Conservation (phyloP, 2,888 invertebrate genomes). For the Terebella lapidaria region DNA sequence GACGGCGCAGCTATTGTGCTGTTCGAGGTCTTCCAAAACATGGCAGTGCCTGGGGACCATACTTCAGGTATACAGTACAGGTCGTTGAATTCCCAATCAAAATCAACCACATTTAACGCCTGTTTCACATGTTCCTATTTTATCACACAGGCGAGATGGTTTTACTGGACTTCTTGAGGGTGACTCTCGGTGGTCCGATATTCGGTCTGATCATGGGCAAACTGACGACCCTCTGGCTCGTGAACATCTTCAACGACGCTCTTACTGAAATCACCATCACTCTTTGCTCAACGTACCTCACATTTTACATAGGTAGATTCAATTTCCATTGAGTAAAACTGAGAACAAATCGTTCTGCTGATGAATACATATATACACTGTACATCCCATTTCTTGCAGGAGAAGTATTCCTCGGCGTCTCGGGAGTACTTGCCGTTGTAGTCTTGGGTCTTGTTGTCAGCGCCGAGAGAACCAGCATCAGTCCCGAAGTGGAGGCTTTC, state of each 20-base stretch:
- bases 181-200: slow-evolving; percentile 43
- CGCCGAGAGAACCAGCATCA: slow-evolving; percentile 51
- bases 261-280: slow-evolving; percentile 54
- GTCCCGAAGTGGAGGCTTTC: slow-evolving; percentile 54
- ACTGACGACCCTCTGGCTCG: slow-evolving; percentile 47
- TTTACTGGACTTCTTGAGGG: slow-evolving; percentile 40
- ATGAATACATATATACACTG: neutral
- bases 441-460: slow-evolving; percentile 53
- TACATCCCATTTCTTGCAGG: slow-evolving; percentile 25
- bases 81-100: too few species aligned
- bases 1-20: slow-evolving; percentile 56
- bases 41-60: slow-evolving; percentile 29
- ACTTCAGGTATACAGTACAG: too few species aligned
- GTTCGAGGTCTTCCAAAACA: slow-evolving; percentile 46
- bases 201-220: slow-evolving; percentile 53
- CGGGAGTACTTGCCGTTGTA: slow-evolving; percentile 55
- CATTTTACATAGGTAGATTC: slow-evolving; percentile 49
- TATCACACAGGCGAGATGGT: too few species aligned
- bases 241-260: slow-evolving; percentile 53
- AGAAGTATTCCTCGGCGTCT: slow-evolving; percentile 43
- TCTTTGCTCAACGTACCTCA: slow-evolving; percentile 53
- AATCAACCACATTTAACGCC: too few species aligned
- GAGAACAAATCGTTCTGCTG: neutral
- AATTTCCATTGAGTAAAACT: neutral
- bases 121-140: too few species aligned